These are phyloP conservation scores for Lacanobia oleracea DNA, from an alignment of 2,888 invertebrate genomes.

Conservation along the genomic window DNA sequence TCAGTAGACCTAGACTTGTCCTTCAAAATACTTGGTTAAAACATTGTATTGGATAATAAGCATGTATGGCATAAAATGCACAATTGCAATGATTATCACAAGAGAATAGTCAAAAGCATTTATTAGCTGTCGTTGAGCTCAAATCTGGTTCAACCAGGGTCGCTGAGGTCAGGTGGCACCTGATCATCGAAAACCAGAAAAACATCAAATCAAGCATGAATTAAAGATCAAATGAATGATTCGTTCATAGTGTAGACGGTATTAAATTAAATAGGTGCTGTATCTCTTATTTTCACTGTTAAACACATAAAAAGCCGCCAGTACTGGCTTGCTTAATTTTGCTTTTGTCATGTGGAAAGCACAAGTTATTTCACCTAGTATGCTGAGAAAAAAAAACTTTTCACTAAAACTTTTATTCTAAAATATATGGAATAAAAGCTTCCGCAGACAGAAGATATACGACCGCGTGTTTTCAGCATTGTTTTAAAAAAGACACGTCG, in stretches of 20 bases:
- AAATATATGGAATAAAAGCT: too few relatives aligned
- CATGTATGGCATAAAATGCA: not conserved
- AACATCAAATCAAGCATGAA: constrained; percentile 36
- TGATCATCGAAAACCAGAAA: constrained; percentile 43
- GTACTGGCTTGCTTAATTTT: not conserved
- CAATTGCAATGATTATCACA: constrained; percentile 13
- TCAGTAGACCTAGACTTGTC: not conserved
- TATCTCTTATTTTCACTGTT: not conserved
- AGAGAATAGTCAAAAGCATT: constrained; percentile 5
- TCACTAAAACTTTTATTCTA: too few relatives aligned
- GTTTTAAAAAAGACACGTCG: too few relatives aligned
- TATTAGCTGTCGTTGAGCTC: not conserved
- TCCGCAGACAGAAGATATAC: not conserved
- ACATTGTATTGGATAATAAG: not conserved
- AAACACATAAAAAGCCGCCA: not conserved
- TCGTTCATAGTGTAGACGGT: constrained; percentile 3
- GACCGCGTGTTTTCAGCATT: not conserved
- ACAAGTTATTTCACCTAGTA: not conserved
- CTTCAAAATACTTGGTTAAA: not conserved
- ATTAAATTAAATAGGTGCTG: not conserved
- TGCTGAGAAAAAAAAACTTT: too few relatives aligned
- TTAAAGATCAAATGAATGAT: constrained; percentile 30
- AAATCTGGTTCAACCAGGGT: constrained; percentile 38
- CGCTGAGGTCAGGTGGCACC: constrained; percentile 32
- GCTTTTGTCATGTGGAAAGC: not conserved